Evolutionary conservation across 1,140 invertebrate species (phyloP), one percentile per base, ranked within the genome.

Genomic region (Octopus bimaculoides): DNA sequence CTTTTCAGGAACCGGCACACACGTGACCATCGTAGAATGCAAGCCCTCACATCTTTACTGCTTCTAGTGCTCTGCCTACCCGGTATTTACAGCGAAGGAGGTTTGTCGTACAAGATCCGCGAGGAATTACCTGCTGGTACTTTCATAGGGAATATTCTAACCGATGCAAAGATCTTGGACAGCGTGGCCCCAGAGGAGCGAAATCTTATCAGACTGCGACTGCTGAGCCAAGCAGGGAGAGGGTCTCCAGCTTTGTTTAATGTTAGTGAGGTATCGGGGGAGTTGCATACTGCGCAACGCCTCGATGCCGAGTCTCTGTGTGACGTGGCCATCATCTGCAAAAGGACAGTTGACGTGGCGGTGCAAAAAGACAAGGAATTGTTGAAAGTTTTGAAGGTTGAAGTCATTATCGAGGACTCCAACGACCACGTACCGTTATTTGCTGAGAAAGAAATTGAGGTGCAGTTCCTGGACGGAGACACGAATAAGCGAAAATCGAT

Each of bases 241-340:
- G 66, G 66, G 5, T 6, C 8, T 3, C 5, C 14, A 8, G 17
- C 17, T 14, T 77, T 85, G n/a, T 97, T 98, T 87, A 94, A 93
- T 84, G 96, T 98, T 75, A 95, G 95, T 69, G 95, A 98, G 90
- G 95, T 97, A 86, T 94, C 94, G 1, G 96, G 96, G 1, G 93
- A 96, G 5, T 93, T 98, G 17, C 92, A 95, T 77, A 83, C 82
- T 4, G 78, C 74, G 17, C 17, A 66, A 1, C 12, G 55, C 4
- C 71, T 85, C 52, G 83, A 85, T 77, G 61, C 82, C 14, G 85
- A 85, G 69, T 61, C 80, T 52, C 52, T 89, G 10, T 89, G 88
- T 80, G 82, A 82, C 54, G 85, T 85, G 78, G 80, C 82, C 17
- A 55, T 75, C 12, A 77, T 71, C 54, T 88, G 87, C 78, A 54